Percentiles rank a stretch among this genome's conserved stretches.
Conservation (phyloP, 2,113 vertebrate genomes). For the Mobula hypostoma region DNA sequence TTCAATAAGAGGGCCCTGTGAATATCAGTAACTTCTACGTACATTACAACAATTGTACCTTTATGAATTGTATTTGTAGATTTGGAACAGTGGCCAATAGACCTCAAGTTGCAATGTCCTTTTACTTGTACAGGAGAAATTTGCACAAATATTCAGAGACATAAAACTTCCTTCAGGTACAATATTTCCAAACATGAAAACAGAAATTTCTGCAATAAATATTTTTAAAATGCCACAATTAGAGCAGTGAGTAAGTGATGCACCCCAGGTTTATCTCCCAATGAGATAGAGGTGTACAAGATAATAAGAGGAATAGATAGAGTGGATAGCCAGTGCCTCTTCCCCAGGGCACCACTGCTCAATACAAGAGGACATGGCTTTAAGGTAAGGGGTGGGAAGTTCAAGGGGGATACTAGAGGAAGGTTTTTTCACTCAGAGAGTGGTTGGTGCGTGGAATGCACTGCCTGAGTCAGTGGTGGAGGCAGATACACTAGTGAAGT, state of each 20-base stretch:
- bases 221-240: neutral
- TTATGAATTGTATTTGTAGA: neutral
- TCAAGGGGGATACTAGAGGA: no score
- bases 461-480: no score
- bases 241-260: neutral
- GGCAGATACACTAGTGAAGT: no score
- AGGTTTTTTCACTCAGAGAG: no score
- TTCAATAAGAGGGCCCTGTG: neutral
- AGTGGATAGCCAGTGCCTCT: no score
- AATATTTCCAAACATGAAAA: neutral
- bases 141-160: neutral
- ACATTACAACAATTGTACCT: neutral
- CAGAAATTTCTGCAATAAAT: neutral
- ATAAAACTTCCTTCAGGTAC: neutral
- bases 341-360: no score
- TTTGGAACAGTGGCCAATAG: neutral
- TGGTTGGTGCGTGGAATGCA: no score
- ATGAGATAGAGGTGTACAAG: no score
- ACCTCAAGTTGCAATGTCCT: neutral
- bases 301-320: no score
- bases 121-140: neutral
- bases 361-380: no score
- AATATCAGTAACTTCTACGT: neutral
- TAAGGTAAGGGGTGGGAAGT: no score
- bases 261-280: neutral